These are phyloP conservation scores for Telenomus remus DNA, from an alignment of 1,140 invertebrate species.

Conservation along the genomic window DNA sequence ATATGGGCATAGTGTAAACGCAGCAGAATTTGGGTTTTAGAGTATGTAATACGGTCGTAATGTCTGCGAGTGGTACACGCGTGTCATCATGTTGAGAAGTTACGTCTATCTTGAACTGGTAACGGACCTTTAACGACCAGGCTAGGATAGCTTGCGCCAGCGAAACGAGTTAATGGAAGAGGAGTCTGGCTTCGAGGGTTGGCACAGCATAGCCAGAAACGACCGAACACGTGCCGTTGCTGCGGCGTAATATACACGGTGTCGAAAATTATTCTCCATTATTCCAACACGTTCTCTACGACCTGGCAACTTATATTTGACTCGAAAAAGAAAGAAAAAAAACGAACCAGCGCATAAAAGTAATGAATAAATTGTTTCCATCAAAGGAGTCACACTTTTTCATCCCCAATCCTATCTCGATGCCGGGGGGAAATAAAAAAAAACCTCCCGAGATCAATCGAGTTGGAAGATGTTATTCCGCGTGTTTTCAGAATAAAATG, in stretches of 20 bases:
- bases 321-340: too few relatives aligned
- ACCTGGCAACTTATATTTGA: slow-evolving; percentile 25
- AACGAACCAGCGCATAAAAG: too few relatives aligned
- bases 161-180: slow-evolving; percentile 67
- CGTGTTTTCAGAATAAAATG: too few relatives aligned
- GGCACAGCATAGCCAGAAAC: slow-evolving; percentile 46
- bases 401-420: too few relatives aligned
- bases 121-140: slow-evolving; percentile 63
- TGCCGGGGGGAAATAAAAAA: too few relatives aligned
- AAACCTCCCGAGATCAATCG: too few relatives aligned
- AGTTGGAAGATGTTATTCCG: too few relatives aligned
- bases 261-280: slow-evolving; percentile 53
- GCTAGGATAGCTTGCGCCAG: slow-evolving; percentile 59
- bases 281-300: slow-evolving; percentile 29
- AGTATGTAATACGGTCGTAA: slow-evolving; percentile 35
- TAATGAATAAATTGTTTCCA: slow-evolving; percentile 22
- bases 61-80: slow-evolving; percentile 21
- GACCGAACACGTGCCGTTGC: slow-evolving; percentile 37
- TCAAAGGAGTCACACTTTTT: too few relatives aligned
- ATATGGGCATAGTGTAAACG: slow-evolving; percentile 19
- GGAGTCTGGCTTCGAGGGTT: slow-evolving; percentile 54
- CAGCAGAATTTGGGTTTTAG: slow-evolving; percentile 16
- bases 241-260: slow-evolving; percentile 47
- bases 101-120: slow-evolving; percentile 50
- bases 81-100: slow-evolving; percentile 47